Conservation (phyloP, 2,888 invertebrate genomes). For the Odiellus spinosus region DNA sequence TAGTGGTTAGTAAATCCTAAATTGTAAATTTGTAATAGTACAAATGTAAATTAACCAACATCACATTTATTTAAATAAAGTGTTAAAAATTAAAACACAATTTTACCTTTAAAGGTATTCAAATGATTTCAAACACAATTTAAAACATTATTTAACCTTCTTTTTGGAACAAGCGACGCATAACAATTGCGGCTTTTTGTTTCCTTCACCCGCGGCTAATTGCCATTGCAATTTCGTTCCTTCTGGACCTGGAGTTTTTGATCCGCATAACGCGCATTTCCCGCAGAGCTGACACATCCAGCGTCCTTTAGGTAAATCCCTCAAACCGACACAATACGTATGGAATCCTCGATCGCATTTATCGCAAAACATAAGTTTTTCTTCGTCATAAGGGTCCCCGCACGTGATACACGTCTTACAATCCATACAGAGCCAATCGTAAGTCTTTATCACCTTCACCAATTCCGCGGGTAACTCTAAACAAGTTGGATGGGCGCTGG, state of each 20-base stretch:
- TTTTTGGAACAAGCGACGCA: slow-evolving; percentile 11
- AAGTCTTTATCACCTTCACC: slow-evolving; percentile 62
- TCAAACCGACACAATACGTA: slow-evolving; percentile 71
- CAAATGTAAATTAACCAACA: too few species aligned
- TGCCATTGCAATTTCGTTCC: slow-evolving; percentile 11
- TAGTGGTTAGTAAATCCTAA: too few species aligned
- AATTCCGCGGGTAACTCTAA: slow-evolving; percentile 68
- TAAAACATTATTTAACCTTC: slow-evolving; percentile 3
- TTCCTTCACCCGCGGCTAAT: neutral
- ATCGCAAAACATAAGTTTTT: slow-evolving; percentile 87
- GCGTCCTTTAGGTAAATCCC: slow-evolving; percentile 61
- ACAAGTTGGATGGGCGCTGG: slow-evolving; percentile 64
- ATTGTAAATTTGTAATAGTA: too few species aligned
- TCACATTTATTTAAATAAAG: too few species aligned
- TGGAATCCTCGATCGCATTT: slow-evolving; percentile 87
- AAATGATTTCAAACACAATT: too few species aligned
- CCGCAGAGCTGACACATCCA: slow-evolving; percentile 78
- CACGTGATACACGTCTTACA: slow-evolving; percentile 81
- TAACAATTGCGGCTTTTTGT: slow-evolving; percentile 7
- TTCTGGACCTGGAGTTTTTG: slow-evolving; percentile 30
- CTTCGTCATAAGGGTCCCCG: slow-evolving; percentile 61
- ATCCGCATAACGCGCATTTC: slow-evolving; percentile 41
- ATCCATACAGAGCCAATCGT: slow-evolving; percentile 84
- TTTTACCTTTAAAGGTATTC: too few species aligned
- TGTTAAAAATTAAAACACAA: too few species aligned